Evolutionary conservation across 2,888 invertebrate genomes (phyloP), one percentile per base, ranked within the genome.

Genomic region (Cyclophora punctaria): DNA sequence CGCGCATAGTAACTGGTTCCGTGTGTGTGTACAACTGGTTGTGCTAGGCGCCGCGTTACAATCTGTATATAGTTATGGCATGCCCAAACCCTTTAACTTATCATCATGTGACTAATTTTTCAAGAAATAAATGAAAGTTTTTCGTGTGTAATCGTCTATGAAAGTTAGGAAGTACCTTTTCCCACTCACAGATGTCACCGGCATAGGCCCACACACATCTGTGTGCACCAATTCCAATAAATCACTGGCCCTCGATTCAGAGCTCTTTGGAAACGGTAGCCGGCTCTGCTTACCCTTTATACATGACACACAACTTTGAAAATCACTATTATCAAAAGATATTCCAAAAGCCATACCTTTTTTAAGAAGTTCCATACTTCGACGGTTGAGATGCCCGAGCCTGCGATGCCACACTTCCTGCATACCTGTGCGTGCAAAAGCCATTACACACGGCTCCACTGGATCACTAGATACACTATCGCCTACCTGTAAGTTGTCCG

Each of bases 281-380:
- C 56, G 47, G 5, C 49, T 49, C 42, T 62, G 64, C 35, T 66
- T 66, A 1, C 62, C 62, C 40, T 60, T 58, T 47, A 62, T 57
- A 41, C 63, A 63, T 5, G 53, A 35, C 5, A 46, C 46, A 45
- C 57, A 56, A 34, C 6, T n/a, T 7, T 44, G 34, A 40, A 34
- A 37, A 7, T 6, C 7, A 43, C 4, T 20, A 43, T 34, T 45
- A 50, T 53, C 41, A 52, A 49, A 59, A 7, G 45, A 20, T 34
- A 57, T 55, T 7, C 58, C 55, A 33, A 45, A 35, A 4, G 40
- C 58, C 53, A 58, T 56, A 51, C 56, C 58, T 49, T 49, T 44
- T 7, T 49, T 47, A n/a, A 60, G 7, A 20, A 59, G 41, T 2
- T 42, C 6, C 58, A 59, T 58, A 7, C 54, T 55, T 7, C 55